Conservation (phyloP, 2,113 vertebrate genomes). For the Theropithecus gelada region DNA sequence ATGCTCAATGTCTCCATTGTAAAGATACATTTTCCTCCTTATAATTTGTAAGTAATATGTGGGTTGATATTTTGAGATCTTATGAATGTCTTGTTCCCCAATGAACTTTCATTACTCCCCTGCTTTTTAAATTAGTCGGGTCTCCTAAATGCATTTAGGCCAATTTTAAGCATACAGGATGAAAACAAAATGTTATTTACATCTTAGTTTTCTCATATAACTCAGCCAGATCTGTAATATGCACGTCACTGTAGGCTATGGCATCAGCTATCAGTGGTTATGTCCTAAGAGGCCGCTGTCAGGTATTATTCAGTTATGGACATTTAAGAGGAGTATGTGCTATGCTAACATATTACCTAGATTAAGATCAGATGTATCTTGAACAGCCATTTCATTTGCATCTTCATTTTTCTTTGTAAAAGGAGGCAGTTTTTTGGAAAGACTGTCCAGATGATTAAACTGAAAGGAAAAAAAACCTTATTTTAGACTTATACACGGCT, state of each 20-base stretch:
- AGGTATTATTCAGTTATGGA: neutral
- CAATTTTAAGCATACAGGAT: neutral
- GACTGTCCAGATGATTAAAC: conserved; percentile 81
- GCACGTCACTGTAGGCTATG: neutral
- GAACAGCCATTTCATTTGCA: rapidly evolving
- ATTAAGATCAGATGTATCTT: neutral
- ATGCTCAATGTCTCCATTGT: neutral
- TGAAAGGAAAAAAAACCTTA: conserved; percentile 64
- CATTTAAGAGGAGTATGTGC: neutral
- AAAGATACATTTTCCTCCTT: neutral
- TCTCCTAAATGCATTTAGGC: neutral
- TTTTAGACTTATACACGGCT: neutral
- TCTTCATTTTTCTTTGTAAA: conserved; percentile 62
- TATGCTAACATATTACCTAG: conserved; percentile 10
- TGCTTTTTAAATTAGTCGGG: neutral
- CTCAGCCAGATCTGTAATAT: neutral
- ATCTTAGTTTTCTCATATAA: neutral
- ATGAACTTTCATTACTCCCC: neutral
- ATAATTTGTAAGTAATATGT: neutral
- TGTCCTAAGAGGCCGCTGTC: neutral
- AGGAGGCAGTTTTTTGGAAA: conserved; percentile 83
- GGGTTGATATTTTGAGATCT: neutral
- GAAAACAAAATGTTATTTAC: neutral
- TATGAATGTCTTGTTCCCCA: neutral
- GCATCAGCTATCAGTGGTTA: neutral